Evolutionary conservation across 2,888 invertebrate genomes (phyloP).

Genomic region (Xestia ashworthii): DNA sequence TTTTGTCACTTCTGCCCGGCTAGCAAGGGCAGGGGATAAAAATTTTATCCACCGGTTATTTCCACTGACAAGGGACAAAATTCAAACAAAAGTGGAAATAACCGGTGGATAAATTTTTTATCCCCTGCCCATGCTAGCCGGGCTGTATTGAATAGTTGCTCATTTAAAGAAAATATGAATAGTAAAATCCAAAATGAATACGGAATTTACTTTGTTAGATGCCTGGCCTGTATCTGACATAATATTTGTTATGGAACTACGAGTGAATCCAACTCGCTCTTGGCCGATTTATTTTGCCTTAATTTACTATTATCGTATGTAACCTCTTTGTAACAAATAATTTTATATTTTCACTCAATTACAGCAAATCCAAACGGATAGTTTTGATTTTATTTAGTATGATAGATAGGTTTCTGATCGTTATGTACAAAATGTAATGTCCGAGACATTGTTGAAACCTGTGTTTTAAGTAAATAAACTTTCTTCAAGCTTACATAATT

Average conservation of each 20-base stretch:
- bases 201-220: too few relatives aligned
- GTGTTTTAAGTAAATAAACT: not conserved
- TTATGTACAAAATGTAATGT: not conserved
- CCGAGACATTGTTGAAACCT: not conserved
- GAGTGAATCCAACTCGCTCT: not conserved
- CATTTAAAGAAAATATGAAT: too few relatives aligned
- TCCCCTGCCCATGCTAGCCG: too few relatives aligned
- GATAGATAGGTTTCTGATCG: not conserved
- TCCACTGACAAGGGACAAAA: too few relatives aligned
- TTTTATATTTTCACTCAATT: not conserved
- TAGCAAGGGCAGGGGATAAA: too few relatives aligned
- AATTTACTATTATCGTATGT: not conserved
- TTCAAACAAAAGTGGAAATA: too few relatives aligned
- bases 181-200: too few relatives aligned
- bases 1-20: too few relatives aligned
- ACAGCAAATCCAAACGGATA: not conserved
- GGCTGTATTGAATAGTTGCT: too few relatives aligned
- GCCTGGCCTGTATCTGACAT: too few relatives aligned
- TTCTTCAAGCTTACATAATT: conserved; percentile 7
- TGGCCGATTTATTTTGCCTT: not conserved
- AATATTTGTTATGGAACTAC: not conserved
- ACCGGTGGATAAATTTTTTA: too few relatives aligned
- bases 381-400: not conserved
- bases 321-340: not conserved
- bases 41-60: too few relatives aligned